Base-by-base conservation (phyloP, 2,113 vertebrate genomes). In the Cyanocitta stelleri region DNA sequence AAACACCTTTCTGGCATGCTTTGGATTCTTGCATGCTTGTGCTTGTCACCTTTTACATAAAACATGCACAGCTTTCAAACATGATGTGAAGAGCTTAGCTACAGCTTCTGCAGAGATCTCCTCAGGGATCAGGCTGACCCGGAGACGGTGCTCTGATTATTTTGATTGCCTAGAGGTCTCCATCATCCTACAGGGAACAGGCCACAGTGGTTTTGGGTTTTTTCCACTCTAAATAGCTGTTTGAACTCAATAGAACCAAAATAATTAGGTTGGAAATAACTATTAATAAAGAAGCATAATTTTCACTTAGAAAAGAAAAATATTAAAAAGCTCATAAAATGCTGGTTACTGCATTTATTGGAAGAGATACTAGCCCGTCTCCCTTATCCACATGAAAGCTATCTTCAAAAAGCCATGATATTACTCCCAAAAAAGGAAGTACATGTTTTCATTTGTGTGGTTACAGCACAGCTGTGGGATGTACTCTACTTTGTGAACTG, bases 191-290 rank as follows among this genome's bases (percentile, higher is more conserved):
- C 63, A 87, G 72, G 26, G 76, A 96, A 74, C 18, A 52, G 37
- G 16, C 55, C 76, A 83, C 54, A 84, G 72, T 1, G n/a, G 58
- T 29, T 90, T 75, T 46, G 37, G 24, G 0, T 20, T 74, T 92
- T 83, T 87, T 11, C 13, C 85, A 87, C 93, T 83, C 54, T 87
- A 95, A 95, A 95, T 79, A 89, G 72, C 52, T 91, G 52, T 72
- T 75, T 86, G 76, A 93, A 91, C 29, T 93, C 20, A 7, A 86
- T 4, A 87, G 43, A 68, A 84, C n/a, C 37, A 61, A 95, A 94
- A 84, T 59, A 93, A 95, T 58, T 80, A 78, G 90, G 41, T 32
- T 79, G 89, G 76, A 96, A 95, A 92, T 64, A 92, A 86, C 77
- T 62, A 26, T 73, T 55, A 74, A n/a, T 56, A 82, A 84, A 75